Evolutionary conservation across 1,140 invertebrate genomes (phyloP), one percentile per base, ranked within the genome.

Genomic region (Paramacrobiotus metropolitanus): DNA sequence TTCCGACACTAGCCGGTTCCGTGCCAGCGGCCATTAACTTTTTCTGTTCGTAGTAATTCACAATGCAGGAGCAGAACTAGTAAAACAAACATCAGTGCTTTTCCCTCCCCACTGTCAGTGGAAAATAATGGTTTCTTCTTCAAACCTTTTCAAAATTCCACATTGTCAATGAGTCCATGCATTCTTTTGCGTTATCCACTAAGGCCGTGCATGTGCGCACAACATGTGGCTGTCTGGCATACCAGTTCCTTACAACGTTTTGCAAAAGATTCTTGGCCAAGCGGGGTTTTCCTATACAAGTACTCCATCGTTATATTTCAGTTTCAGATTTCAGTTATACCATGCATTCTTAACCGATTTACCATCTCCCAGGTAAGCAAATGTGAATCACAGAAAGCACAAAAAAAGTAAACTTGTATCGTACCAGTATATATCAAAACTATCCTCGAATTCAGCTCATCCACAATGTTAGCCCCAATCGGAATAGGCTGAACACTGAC

Each of bases 211-310:
- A 55, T 28, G 48, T 55, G 4, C 15, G 28, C 0, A 74, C 70
- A 59, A 77, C 72, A 24, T 67, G 65, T 20, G 70, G 67, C 62
- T 77, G 72, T 30, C 75, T 66, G 1, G 75, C 72, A 67, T 78
- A 77, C 77, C 76, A 77, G 65, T 75, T 77, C 21, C 76, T 68
- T 24, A 78, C 68, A 3, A 77, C 76, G 66, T 76, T 76, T 72
- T 77, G 74, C 20, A 78, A 66, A 1, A 79, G 67, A 68, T 79
- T 78, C 62, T 72, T 72, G 21, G 77, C 77, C 30, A 79, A 67
- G 59, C 77, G 69, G n/a, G 77, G 76, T 68, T 76, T 75, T 9
- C 77, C 48, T 55, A 24, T 15, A 55, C 15, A 24, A 55, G 34
- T 9, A 40, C n/a, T n/a, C n/a, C n/a, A n/a, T n/a, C n/a, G n/a